phyloP scores from a whole-genome alignment of 1,140 invertebrate genomes.

The Bombus balteatus region DNA sequence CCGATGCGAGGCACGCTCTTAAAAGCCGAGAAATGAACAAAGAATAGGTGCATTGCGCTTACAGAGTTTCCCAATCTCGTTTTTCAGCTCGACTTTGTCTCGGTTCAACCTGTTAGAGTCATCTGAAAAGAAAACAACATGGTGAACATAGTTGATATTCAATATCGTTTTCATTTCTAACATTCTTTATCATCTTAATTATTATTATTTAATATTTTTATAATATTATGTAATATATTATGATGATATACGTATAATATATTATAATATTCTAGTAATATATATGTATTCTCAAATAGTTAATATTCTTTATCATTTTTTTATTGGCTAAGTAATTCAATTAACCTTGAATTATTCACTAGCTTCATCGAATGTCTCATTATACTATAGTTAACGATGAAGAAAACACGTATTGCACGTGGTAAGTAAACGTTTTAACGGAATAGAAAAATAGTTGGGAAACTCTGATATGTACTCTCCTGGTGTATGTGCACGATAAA shows the following conservation, averaged over 20 bases:
- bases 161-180: too few species aligned
- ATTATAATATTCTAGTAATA: too few species aligned
- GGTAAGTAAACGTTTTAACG: not conserved
- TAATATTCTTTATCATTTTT: not conserved
- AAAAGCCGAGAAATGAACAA: slow-evolving; percentile 48
- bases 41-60: slow-evolving; percentile 8
- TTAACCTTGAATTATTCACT: not conserved
- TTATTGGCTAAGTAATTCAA: not conserved
- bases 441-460: slow-evolving; percentile 2
- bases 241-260: too few species aligned
- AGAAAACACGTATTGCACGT: not conserved
- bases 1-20: slow-evolving; percentile 57
- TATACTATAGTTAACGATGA: too few species aligned
- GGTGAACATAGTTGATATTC: too few species aligned
- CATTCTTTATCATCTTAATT: too few species aligned
- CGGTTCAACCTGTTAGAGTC: not conserved
- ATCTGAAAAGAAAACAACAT: too few species aligned
- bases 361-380: not conserved
- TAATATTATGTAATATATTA: too few species aligned
- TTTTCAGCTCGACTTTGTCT: not conserved
- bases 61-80: slow-evolving; percentile 24
- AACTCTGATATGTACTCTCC: not conserved
- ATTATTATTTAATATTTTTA: too few species aligned
- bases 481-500: not conserved
- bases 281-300: too few species aligned